phyloP scores from a whole-genome alignment of 2,113 vertebrate genomes.

The Panthera uncia region DNA sequence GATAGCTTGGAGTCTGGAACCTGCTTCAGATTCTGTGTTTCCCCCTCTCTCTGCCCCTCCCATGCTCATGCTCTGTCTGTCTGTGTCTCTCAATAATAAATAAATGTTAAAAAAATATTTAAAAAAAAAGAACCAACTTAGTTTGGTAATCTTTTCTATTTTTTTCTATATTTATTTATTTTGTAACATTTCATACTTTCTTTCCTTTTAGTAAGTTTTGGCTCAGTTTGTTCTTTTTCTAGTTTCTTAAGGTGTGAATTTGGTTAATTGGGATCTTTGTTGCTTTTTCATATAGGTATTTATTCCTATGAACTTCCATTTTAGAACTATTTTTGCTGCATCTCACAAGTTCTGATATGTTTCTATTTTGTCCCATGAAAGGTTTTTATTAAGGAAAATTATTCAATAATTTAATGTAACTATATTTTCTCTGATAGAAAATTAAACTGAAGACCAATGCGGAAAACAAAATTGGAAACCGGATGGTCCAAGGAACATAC shows the following conservation, averaged over 20 bases:
- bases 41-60: too few relatives aligned
- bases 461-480: not conserved
- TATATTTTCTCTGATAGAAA: constrained; percentile 3
- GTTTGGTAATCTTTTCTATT: not conserved
- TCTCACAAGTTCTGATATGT: not conserved
- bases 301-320: not conserved
- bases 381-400: not conserved
- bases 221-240: not conserved
- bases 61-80: too few relatives aligned
- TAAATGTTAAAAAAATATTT: too few relatives aligned
- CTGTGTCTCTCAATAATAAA: too few relatives aligned
- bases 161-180: not conserved
- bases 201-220: not conserved
- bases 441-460: not conserved
- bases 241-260: not conserved
- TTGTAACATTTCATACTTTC: not conserved
- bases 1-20: too few relatives aligned
- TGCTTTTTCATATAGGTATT: not conserved
- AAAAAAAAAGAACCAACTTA: too few relatives aligned
- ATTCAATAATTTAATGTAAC: not conserved
- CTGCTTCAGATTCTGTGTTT: too few relatives aligned
- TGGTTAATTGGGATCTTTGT: not conserved
- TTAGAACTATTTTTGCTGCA: not conserved
- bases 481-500: not conserved
- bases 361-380: not conserved